Percentiles rank a stretch among this genome's conserved stretches.
Conservation (phyloP, 2,888 invertebrate genomes). For the Protodeltote pygarga region DNA sequence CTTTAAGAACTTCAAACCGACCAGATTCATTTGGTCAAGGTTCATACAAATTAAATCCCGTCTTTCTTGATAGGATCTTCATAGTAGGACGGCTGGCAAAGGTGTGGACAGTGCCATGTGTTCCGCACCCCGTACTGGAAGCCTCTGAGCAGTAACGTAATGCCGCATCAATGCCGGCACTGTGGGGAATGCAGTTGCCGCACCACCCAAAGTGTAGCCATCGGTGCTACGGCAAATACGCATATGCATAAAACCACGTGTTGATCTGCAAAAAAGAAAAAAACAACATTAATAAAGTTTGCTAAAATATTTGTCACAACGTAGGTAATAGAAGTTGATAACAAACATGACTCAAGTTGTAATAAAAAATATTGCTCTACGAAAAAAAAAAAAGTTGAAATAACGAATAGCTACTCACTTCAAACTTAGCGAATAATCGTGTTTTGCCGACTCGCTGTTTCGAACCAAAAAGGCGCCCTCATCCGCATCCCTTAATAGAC, state of each 20-base stretch:
- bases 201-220: slow-evolving; percentile 96
- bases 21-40: slow-evolving; percentile 22
- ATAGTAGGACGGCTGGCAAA: slow-evolving; percentile 93
- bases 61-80: slow-evolving; percentile 58
- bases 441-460: slow-evolving; percentile 97
- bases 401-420: slow-evolving; percentile 92
- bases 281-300: slow-evolving; percentile 12
- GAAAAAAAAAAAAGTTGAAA: not conserved
- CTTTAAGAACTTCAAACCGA: slow-evolving; percentile 44
- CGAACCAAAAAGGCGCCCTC: slow-evolving; percentile 98
- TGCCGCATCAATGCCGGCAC: slow-evolving; percentile 98
- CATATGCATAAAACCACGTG: slow-evolving; percentile 98
- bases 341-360: slow-evolving; percentile 3
- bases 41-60: slow-evolving; percentile 43
- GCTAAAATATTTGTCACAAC: slow-evolving; percentile 5
- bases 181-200: slow-evolving; percentile 96
- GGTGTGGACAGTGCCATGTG: slow-evolving; percentile 98
- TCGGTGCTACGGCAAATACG: slow-evolving; percentile 94
- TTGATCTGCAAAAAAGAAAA: slow-evolving; percentile 89
- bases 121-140: slow-evolving; percentile 98
- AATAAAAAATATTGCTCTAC: not conserved
- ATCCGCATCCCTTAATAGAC: slow-evolving; percentile 92
- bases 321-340: not conserved
- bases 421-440: slow-evolving; percentile 97
- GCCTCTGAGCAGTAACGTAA: slow-evolving; percentile 94